These are phyloP conservation scores for Sarotherodon lohbergeri DNA, from an alignment of 2,113 vertebrate genomes.

Conservation along the genomic window DNA sequence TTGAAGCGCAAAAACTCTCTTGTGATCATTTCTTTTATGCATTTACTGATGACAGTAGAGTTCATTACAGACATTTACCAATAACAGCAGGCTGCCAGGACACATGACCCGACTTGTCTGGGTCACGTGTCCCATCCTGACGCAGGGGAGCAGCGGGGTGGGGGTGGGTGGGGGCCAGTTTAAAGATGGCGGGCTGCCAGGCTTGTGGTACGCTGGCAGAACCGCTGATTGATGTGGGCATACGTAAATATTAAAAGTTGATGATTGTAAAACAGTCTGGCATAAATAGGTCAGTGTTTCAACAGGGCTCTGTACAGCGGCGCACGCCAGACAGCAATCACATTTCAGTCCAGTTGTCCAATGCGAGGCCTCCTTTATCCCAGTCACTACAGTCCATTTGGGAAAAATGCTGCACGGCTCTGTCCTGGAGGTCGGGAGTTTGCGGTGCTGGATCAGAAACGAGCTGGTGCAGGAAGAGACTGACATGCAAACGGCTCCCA, in stretches of 20 bases:
- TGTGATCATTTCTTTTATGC: not conserved
- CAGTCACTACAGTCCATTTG: not conserved
- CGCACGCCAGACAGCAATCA: rapidly evolving
- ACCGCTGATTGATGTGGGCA: not conserved
- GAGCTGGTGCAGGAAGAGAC: not conserved
- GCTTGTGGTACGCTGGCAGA: not conserved
- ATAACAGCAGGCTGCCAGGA: not conserved
- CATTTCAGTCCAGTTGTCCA: not conserved
- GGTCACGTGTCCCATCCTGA: not conserved
- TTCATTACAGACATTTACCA: not conserved
- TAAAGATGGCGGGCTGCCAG: not conserved
- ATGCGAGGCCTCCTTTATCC: not conserved
- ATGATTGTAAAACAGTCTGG: not conserved
- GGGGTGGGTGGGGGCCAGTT: not conserved
- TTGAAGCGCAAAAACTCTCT: not conserved
- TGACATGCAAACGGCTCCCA: not conserved
- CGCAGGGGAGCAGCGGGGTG: rapidly evolving
- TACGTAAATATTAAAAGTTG: not conserved
- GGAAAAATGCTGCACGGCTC: not conserved
- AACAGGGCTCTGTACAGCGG: not conserved
- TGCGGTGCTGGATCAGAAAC: not conserved
- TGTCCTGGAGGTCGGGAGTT: not conserved
- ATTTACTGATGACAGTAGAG: not conserved
- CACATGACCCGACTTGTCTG: not conserved
- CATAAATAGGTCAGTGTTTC: not conserved